Evolutionary conservation across 53 echinoderm and acorn worm species (phyloP), one percentile per base, ranked within the genome.

Genomic region (Echinarachnius parma): DNA sequence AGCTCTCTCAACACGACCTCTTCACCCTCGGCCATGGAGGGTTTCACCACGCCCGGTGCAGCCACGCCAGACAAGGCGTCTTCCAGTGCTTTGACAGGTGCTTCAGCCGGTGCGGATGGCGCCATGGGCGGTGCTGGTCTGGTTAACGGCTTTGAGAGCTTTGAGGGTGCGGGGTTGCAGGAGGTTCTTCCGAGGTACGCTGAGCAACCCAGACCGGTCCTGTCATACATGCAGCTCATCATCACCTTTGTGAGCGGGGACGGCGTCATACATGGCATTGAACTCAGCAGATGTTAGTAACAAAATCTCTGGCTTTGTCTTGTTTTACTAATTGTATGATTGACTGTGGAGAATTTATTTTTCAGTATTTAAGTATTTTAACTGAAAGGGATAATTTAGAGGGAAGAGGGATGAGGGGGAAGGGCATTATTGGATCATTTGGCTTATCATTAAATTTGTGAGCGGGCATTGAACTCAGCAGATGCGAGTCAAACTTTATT

Each of bases 241-340:
- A 65, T 95, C 37, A 86, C 96, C 26, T 95, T 50, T 59, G 87
- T 95, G 23, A 87, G 75, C 31, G 44, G 46, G 16, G 62, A 82
- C 24, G 87, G 87, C 9, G 34, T 87, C 24, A 91, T 95, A 25
- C 88, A 79, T 81, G 96, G 90, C 18, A 68, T 91, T 28, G 77
- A 87, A 9, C 79, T 91, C 14, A 76, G 75, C 16, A 77, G 83
- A 84, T 92, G 96, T 95, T 25, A 82, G 83, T 59, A 1, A 10
- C 16, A 13, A 3, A 23, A 56, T 0, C 15, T 49, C 0, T 23
- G 20, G 20, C 50, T 49, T 23, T 19, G n/a, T 49, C n/a, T n/a
- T n/a, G n/a, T n/a, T n/a, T n/a, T n/a, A n/a, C n/a, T n/a, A n/a
- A n/a, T n/a, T n/a, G n/a, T n/a, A n/a, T n/a, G n/a, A n/a, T n/a